Percentiles rank a stretch among this genome's conserved stretches.
phyloP scores from a whole-genome alignment of 2,888 invertebrate genomes.

The Orchesella flavescens region DNA sequence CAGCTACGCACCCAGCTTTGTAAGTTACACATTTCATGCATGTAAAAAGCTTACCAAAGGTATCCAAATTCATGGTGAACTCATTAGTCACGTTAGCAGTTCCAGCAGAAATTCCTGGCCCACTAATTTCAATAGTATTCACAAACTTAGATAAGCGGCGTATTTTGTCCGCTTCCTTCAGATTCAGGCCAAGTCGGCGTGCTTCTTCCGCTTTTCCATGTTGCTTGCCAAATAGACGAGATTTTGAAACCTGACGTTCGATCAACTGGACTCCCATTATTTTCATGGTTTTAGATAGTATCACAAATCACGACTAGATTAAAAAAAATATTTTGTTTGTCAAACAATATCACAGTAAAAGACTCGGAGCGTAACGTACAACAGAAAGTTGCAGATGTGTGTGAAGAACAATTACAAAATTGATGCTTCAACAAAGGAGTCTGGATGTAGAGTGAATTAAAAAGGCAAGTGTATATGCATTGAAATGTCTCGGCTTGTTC shows the following conservation, averaged over 20 bases:
- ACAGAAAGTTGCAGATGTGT: no score
- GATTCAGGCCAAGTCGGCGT: background rate
- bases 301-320: slow-evolving; percentile 9
- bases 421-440: background rate
- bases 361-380: no score
- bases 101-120: slow-evolving; percentile 35
- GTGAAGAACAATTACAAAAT: background rate
- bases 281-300: slow-evolving; percentile 15
- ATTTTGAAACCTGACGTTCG: background rate
- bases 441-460: background rate
- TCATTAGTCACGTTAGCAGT: slow-evolving; percentile 20
- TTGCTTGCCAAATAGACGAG: background rate
- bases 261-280: slow-evolving; percentile 13
- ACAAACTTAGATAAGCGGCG: slow-evolving; percentile 36
- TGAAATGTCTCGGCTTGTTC: background rate
- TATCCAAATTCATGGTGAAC: slow-evolving; percentile 45
- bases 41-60: slow-evolving; percentile 24
- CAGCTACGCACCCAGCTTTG: no score
- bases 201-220: background rate
- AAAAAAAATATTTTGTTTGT: no score
- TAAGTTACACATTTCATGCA: background rate
- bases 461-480: background rate
- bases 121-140: slow-evolving; percentile 29
- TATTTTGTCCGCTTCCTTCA: no score
- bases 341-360: slow-evolving; percentile 13